Percentiles rank a stretch among this genome's conserved stretches.
Evolutionary conservation across 2,797 vertebrate species (phyloP).

Genomic region (Babyrousa celebensis): DNA sequence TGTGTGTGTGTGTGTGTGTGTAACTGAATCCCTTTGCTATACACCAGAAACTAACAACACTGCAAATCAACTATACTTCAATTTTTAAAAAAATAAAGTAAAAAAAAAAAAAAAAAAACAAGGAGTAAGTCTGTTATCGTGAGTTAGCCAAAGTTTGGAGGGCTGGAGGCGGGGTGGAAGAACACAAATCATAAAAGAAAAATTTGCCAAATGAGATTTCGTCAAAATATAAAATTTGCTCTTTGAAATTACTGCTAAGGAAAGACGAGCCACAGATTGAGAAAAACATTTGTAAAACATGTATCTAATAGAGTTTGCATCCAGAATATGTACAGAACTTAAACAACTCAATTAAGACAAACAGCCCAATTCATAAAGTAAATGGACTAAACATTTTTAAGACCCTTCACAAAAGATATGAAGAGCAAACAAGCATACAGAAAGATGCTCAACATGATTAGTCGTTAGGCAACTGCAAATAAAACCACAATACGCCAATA

Average conservation of each 20-base stretch:
- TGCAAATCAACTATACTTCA: not conserved
- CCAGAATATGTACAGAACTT: not conserved
- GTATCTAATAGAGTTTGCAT: not conserved
- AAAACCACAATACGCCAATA: conserved; percentile 33
- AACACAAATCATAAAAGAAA: not conserved
- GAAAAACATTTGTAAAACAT: conserved; percentile 14
- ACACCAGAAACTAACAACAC: not conserved
- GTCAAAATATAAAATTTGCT: conserved; percentile 58
- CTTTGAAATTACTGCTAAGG: conserved; percentile 51
- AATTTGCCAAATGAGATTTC: not conserved
- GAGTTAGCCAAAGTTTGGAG: not conserved
- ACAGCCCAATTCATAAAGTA: conserved; percentile 47
- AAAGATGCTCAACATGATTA: conserved; percentile 48
- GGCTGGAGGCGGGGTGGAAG: not conserved
- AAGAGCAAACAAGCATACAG: not conserved
- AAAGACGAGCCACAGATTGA: not conserved
- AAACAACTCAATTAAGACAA: conserved; percentile 2
- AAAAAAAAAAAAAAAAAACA: too few relatives aligned
- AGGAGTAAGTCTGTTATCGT: conserved; percentile 23
- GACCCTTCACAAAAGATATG: conserved; percentile 4
- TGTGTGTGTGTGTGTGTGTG: not conserved
- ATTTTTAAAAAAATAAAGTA: not conserved
- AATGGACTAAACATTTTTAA: conserved; percentile 41
- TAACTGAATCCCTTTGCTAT: not conserved
- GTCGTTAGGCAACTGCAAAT: not conserved